Evolutionary conservation across 2,113 vertebrate species (phyloP).

Genomic region (Puntigrus tetrazona): DNA sequence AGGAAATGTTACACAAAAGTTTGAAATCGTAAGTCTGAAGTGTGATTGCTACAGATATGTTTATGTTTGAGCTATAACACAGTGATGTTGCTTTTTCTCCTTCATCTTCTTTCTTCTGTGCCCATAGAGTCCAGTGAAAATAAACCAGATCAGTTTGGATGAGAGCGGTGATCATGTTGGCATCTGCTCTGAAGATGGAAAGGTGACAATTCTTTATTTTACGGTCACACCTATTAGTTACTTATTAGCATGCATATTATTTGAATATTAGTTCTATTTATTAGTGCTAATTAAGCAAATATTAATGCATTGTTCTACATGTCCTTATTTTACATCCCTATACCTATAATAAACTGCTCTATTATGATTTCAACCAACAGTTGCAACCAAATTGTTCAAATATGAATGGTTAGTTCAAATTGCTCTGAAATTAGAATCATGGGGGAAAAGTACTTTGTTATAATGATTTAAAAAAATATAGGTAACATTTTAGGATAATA

Average conservation of each 20-base stretch:
- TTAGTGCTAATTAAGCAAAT: too few relatives aligned
- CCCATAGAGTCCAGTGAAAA: conserved; percentile 92
- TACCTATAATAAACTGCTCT: too few relatives aligned
- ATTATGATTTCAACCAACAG: background rate
- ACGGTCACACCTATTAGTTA: too few relatives aligned
- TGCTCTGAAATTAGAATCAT: background rate
- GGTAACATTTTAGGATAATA: too few relatives aligned
- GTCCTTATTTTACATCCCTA: too few relatives aligned
- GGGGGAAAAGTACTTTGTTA: too few relatives aligned
- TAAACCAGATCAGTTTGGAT: conserved; percentile 99
- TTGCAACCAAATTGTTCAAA: background rate
- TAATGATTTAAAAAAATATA: too few relatives aligned
- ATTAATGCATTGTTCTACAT: too few relatives aligned
- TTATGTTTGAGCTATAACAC: background rate
- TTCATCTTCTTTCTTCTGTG: conserved; percentile 40
- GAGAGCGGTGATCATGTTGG: conserved; percentile 96
- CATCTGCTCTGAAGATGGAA: conserved; percentile 97
- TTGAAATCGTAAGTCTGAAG: conserved; percentile 91
- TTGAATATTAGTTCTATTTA: too few relatives aligned
- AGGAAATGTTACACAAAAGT: conserved; percentile 95
- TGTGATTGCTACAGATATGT: background rate
- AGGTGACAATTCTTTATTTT: conserved; percentile 88
- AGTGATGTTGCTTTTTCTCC: background rate
- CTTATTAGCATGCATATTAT: too few relatives aligned
- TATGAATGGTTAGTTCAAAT: background rate